These are phyloP conservation scores for Phymatocera aterrima DNA, from an alignment of 2,888 invertebrate species.

Conservation along the genomic window DNA sequence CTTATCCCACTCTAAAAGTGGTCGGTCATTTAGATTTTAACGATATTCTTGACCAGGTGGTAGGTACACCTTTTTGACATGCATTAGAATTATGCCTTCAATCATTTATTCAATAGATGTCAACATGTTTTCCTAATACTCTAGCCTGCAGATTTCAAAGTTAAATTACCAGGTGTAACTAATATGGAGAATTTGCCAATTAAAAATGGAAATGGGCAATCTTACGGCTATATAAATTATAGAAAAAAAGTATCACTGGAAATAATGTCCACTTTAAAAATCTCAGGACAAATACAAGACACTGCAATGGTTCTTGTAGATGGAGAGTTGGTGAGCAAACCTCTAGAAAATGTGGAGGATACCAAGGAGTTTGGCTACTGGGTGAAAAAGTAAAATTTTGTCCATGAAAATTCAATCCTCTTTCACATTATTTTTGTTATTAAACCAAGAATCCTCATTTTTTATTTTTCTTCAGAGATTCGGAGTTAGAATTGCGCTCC, in stretches of 20 bases:
- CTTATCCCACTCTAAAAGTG: conserved; percentile 64
- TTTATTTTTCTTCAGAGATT: conserved; percentile 57
- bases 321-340: conserved; percentile 71
- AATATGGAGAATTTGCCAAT: conserved; percentile 68
- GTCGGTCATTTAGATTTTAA: conserved; percentile 56
- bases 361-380: conserved; percentile 73
- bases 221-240: conserved; percentile 78
- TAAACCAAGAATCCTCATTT: too few relatives aligned
- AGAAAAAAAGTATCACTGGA: conserved; percentile 64
- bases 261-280: conserved; percentile 65
- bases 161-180: conserved; percentile 52
- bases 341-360: conserved; percentile 64
- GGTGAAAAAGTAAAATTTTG: conserved; percentile 49
- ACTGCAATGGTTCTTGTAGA: conserved; percentile 76
- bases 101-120: not conserved
- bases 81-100: not conserved
- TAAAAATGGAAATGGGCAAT: conserved; percentile 76
- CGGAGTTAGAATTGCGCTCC: conserved; percentile 61
- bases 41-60: conserved; percentile 59
- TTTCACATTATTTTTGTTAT: not conserved
- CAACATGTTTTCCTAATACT: not conserved
- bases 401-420: not conserved
- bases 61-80: conserved; percentile 42
- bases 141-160: conserved; percentile 47
- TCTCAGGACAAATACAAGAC: conserved; percentile 75